Evolutionary conservation across 2,113 vertebrate genomes (phyloP).

Genomic region (Murina feae): DNA sequence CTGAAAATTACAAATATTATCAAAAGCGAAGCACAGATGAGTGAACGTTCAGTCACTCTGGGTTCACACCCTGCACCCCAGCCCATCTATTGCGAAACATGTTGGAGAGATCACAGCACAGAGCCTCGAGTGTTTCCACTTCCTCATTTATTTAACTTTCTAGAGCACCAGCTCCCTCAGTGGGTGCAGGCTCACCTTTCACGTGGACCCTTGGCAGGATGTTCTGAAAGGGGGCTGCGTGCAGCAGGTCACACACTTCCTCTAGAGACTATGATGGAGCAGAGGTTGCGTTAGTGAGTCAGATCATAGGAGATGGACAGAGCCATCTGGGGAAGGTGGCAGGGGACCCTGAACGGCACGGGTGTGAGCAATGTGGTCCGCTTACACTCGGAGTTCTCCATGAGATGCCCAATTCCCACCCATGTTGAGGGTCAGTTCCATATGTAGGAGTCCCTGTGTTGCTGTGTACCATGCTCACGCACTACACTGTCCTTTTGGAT

Average conservation of each 20-base stretch:
- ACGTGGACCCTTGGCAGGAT: slow-evolving; percentile 90
- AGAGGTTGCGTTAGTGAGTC: not conserved
- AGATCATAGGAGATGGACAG: not conserved
- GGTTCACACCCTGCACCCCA: too few relatives aligned
- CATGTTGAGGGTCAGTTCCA: not conserved
- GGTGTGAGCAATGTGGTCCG: not conserved
- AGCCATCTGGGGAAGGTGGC: fast-evolving
- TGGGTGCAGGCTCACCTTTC: slow-evolving; percentile 81
- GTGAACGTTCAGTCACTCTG: too few relatives aligned
- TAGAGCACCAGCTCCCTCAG: too few relatives aligned
- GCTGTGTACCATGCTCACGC: not conserved
- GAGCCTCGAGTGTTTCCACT: too few relatives aligned
- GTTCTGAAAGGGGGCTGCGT: slow-evolving; percentile 90
- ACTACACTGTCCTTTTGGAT: not conserved
- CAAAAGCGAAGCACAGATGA: too few relatives aligned
- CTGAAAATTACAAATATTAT: not conserved
- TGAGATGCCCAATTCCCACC: not conserved
- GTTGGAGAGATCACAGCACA: too few relatives aligned
- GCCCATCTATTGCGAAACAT: too few relatives aligned
- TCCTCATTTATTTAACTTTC: too few relatives aligned
- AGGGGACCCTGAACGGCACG: not conserved
- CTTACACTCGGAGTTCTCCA: not conserved
- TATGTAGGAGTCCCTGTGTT: too few relatives aligned
- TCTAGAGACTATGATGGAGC: slow-evolving; percentile 85
- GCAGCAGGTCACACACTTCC: slow-evolving; percentile 91